Percentiles rank a stretch among this genome's conserved stretches.
These are phyloP conservation scores for Muntiacus reevesi DNA, from an alignment of 2,113 vertebrate species.

Conservation along the genomic window DNA sequence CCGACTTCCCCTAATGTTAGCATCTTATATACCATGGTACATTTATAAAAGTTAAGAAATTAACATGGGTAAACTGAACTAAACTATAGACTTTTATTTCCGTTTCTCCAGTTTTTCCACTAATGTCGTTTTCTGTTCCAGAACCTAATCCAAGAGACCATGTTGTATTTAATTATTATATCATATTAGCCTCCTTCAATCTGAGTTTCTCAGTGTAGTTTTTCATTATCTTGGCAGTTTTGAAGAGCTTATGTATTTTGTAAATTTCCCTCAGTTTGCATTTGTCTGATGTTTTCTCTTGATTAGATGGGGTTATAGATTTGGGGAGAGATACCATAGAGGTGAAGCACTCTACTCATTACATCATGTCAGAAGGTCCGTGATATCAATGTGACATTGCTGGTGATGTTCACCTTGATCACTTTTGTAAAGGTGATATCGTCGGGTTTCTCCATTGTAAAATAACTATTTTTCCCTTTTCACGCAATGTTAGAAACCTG, in stretches of 20 bases:
- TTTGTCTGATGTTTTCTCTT: neutral
- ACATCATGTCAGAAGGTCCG: neutral
- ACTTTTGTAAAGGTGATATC: neutral
- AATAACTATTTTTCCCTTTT: neutral
- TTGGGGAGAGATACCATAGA: neutral
- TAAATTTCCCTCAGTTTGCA: neutral
- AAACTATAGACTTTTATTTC: neutral
- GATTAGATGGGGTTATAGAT: neutral
- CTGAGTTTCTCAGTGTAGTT: neutral
- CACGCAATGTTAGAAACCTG: neutral
- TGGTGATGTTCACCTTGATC: neutral
- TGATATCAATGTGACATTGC: neutral
- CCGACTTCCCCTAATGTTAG: neutral
- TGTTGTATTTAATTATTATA: neutral
- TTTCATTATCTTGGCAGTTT: neutral
- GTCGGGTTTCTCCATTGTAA: neutral
- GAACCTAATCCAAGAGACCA: neutral
- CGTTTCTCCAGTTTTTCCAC: neutral
- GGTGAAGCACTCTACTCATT: neutral
- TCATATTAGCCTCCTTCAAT: neutral
- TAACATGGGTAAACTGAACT: neutral
- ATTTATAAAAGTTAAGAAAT: constrained; percentile 1
- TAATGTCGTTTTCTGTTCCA: neutral
- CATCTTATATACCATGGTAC: neutral
- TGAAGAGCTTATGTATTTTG: neutral